Conservation (phyloP, 2,797 vertebrate genomes). For the Pachyuromys duprasi region DNA sequence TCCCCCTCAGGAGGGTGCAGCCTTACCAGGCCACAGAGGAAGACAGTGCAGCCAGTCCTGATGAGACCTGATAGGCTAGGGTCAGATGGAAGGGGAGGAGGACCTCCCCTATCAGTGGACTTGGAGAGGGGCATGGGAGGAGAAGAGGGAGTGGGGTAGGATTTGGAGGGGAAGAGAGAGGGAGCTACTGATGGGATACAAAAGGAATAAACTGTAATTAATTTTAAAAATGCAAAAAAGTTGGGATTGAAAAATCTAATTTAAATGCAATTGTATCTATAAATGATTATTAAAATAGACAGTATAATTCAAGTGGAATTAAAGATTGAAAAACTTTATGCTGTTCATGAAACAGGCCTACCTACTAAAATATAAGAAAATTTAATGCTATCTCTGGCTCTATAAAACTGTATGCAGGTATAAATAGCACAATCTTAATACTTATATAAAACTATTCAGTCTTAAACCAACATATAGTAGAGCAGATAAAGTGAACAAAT, state of each 20-base stretch:
- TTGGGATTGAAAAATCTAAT: constrained; percentile 24
- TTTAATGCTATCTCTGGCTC: neutral
- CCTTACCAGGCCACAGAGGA: too few relatives aligned
- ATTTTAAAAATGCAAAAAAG: neutral
- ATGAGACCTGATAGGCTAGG: too few relatives aligned
- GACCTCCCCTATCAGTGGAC: too few relatives aligned
- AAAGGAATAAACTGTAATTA: too few relatives aligned
- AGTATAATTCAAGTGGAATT: neutral
- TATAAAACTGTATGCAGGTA: neutral
- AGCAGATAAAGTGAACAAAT: neutral
- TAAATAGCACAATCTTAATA: neutral
- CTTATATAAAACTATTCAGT: neutral
- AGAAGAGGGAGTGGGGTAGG: too few relatives aligned
- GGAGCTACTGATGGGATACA: too few relatives aligned
- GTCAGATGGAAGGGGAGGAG: too few relatives aligned
- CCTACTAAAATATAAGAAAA: constrained; percentile 13
- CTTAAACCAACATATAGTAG: neutral
- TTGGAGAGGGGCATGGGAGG: too few relatives aligned
- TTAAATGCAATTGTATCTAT: constrained; percentile 39
- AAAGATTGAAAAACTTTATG: neutral
- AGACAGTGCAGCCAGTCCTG: too few relatives aligned
- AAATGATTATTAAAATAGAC: neutral
- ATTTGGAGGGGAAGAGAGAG: too few relatives aligned
- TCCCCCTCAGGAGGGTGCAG: too few relatives aligned
- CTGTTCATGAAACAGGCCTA: neutral